Evolutionary conservation across 2,888 invertebrate species (phyloP).

Genomic region (Parnassius smintheus): DNA sequence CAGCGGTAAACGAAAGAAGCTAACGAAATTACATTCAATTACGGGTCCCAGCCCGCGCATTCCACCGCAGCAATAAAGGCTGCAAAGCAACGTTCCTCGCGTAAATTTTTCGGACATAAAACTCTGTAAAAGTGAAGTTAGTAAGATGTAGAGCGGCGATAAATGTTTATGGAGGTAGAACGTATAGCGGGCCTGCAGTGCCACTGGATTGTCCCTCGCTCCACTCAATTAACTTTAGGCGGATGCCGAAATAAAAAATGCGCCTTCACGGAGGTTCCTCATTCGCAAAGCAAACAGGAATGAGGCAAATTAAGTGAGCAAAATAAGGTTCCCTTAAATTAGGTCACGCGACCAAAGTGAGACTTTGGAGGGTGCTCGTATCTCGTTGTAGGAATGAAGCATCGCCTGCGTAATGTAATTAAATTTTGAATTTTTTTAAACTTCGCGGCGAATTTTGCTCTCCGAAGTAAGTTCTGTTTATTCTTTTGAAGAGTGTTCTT

Average conservation of each 20-base stretch:
- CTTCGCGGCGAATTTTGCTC: constrained; percentile 23
- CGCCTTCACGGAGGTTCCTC: constrained; percentile 48
- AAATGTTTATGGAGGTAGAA: constrained; percentile 72
- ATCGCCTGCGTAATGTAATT: constrained; percentile 58
- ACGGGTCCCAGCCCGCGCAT: constrained; percentile 65
- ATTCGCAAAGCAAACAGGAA: constrained; percentile 73
- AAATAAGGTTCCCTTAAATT: constrained; percentile 71
- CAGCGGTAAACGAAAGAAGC: constrained; percentile 76
- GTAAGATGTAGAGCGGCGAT: constrained; percentile 76
- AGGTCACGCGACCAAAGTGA: constrained; percentile 65
- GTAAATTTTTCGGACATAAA: constrained; percentile 81
- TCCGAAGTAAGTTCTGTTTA: background rate
- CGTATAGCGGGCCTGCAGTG: constrained; percentile 35
- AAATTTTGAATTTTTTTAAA: constrained; percentile 64
- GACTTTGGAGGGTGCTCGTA: constrained; percentile 52
- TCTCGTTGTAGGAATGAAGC: constrained; percentile 53
- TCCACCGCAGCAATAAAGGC: constrained; percentile 71
- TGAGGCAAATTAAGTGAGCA: constrained; percentile 76
- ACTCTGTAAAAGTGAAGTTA: constrained; percentile 78
- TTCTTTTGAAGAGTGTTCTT: background rate
- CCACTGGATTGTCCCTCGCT: constrained; percentile 38
- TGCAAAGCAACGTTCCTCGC: constrained; percentile 63
- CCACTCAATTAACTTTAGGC: constrained; percentile 67
- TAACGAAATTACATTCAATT: constrained; percentile 81
- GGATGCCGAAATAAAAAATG: constrained; percentile 65